A percentile compares a stretch with the other conserved stretches of the same genome.
Conservation (phyloP, 2,888 invertebrate genomes). For the Cantharis rufa region DNA sequence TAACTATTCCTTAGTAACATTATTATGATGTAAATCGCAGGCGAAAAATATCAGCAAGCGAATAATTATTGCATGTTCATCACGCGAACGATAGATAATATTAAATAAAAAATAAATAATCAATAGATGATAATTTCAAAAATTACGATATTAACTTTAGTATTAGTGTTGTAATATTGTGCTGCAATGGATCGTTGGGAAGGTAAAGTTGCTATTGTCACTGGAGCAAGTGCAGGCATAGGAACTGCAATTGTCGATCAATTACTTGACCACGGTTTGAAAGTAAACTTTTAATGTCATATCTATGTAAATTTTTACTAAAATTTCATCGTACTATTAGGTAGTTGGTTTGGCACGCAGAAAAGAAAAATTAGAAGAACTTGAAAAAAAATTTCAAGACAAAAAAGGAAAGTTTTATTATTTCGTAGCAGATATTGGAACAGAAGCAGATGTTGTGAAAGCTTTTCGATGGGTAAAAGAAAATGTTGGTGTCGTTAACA, state of each 20-base stretch:
- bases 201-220: background rate
- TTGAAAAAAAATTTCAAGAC: background rate
- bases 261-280: background rate
- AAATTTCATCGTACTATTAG: background rate
- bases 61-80: background rate
- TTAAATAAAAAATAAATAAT: no score
- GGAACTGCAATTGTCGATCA: background rate
- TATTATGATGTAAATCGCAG: no score
- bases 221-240: background rate
- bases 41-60: background rate
- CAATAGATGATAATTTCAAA: background rate
- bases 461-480: background rate
- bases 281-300: background rate
- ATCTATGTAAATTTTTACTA: background rate
- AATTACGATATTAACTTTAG: background rate
- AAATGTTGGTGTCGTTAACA: background rate
- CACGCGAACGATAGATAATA: background rate
- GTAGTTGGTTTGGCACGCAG: background rate
- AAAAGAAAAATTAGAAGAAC: background rate
- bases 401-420: background rate
- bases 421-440: background rate
- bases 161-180: background rate
- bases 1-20: no score
- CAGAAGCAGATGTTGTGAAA: background rate
- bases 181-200: background rate